Evolutionary conservation across 53 echinoderm and acorn worm species (phyloP), one percentile per base, ranked within the genome.

Genomic region (Arbacia lixula): DNA sequence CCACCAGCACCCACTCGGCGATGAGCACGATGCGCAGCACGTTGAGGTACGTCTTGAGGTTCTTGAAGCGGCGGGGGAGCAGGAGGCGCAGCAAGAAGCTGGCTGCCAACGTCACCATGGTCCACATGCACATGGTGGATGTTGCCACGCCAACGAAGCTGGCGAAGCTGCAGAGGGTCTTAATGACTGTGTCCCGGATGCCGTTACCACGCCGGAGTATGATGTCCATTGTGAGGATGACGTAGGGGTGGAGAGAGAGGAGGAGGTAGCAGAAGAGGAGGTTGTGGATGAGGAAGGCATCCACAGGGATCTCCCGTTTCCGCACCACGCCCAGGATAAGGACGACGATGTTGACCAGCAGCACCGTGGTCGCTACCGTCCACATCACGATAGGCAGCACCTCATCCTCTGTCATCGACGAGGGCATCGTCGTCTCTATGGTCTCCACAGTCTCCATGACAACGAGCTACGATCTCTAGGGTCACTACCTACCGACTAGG

Each of bases 11-110:
- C 43, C 84, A 91, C 71, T 96, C 85, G 10, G 71, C 69, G 20
- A 91, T 49, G 28, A 91, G 66, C 11, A 93, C 60, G 35, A 85
- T 84, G 31, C 90, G 85, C 37, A 91, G 63, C 62, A 81, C 85
- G 43, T 89, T 72, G 34, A 89, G 68, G 75, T 93, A 93, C 31
- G 91, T 65, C 56, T 93, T 93, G 12, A 85, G 88, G n/a, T 86
- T 88, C 65, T 90, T 87, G 67, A 93, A 93, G 71, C 88, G 77
- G 29, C 90, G 36, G 1, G 93, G 93, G 49, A 87, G 74, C 57
- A 93, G 75, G 34, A 90, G 82, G 31, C 87, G 68, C 31, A 93
- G 93, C n/a, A 96, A 76, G 69, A 96, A 80, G 71, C 94, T 87
- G 53, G 79, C 67, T 17, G 96, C 87, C 38, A 89, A 58, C 3